Evolutionary conservation across 1,140 invertebrate genomes (phyloP).

Genomic region (Orius insidiosus): DNA sequence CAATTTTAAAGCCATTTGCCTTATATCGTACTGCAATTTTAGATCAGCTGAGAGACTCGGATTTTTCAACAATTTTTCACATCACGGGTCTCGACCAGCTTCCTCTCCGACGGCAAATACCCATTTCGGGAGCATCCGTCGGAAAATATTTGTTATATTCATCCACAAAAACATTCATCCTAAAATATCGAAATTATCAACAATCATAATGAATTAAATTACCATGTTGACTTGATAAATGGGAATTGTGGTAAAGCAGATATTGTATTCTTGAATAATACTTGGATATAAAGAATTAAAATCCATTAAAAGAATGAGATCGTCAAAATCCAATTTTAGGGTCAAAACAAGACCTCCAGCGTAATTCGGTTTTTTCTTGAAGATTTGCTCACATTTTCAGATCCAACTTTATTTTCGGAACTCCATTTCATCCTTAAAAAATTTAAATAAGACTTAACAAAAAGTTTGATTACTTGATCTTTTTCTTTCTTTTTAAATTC

Average conservation of each 20-base stretch:
- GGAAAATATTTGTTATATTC: conserved; percentile 27
- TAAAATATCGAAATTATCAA: conserved; percentile 9
- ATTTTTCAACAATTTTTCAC: conserved; percentile 87
- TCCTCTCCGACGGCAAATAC: conserved; percentile 84
- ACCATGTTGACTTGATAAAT: conserved; percentile 21
- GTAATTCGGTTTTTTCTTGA: conserved; percentile 64
- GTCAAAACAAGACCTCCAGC: conserved; percentile 88
- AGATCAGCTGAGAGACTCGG: conserved; percentile 54
- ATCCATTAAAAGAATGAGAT: conserved; percentile 87
- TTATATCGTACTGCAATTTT: conserved; percentile 84
- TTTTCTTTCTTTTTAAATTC: conserved; percentile 22
- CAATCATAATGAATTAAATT: too few relatives aligned
- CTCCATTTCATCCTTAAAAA: too few relatives aligned
- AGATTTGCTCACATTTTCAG: too few relatives aligned
- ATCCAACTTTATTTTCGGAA: too few relatives aligned
- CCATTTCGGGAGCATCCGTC: conserved; percentile 45
- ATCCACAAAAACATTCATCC: conserved; percentile 16
- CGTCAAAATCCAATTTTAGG: conserved; percentile 93
- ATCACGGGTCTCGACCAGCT: conserved; percentile 84
- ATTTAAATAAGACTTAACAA: too few relatives aligned
- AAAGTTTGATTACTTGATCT: neutral
- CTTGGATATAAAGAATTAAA: conserved; percentile 99
- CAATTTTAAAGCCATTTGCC: conserved; percentile 92
- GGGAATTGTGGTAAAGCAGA: conserved; percentile 91
- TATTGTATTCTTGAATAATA: conserved; percentile 99